These are phyloP conservation scores for Notiomystis cincta DNA, from an alignment of 2,113 vertebrate species.

Conservation along the genomic window DNA sequence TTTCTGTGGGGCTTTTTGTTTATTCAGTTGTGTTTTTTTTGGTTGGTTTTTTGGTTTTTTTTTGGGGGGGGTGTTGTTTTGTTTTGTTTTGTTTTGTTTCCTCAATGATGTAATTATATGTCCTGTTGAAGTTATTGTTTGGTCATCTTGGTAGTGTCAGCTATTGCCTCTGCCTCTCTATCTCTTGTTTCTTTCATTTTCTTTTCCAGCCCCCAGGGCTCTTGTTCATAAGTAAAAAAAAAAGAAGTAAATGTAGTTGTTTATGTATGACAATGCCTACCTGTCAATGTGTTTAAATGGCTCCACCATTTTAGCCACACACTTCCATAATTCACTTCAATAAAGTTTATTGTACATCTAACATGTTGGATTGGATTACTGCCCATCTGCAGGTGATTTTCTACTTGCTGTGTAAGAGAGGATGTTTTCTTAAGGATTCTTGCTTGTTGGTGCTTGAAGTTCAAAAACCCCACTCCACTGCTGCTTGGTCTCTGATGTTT, in stretches of 20 bases:
- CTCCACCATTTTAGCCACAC: background rate
- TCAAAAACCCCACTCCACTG: background rate
- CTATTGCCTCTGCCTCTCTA: background rate
- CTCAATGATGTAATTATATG: background rate
- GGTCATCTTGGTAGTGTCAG: background rate
- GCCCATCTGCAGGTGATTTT: background rate
- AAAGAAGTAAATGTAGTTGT: background rate
- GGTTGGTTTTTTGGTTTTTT: no score
- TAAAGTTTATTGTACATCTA: background rate
- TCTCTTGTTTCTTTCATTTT: background rate
- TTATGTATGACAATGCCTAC: background rate
- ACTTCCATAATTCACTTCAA: background rate
- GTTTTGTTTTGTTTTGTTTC: background rate
- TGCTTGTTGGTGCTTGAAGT: background rate
- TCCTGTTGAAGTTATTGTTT: background rate
- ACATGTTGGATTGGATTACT: background rate
- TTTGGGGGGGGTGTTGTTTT: no score
- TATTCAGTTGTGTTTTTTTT: accelerated
- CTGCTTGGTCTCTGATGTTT: background rate
- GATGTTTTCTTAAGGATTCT: background rate
- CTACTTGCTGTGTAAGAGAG: background rate
- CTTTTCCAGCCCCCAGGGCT: accelerated
- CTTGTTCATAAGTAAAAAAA: background rate
- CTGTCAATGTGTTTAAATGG: background rate
- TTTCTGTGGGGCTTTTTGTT: background rate